Percentiles rank a stretch among this genome's conserved stretches.
These are phyloP conservation scores for Lordiphosa andalusiaca DNA, from an alignment of 2,888 invertebrate genomes.

Conservation along the genomic window DNA sequence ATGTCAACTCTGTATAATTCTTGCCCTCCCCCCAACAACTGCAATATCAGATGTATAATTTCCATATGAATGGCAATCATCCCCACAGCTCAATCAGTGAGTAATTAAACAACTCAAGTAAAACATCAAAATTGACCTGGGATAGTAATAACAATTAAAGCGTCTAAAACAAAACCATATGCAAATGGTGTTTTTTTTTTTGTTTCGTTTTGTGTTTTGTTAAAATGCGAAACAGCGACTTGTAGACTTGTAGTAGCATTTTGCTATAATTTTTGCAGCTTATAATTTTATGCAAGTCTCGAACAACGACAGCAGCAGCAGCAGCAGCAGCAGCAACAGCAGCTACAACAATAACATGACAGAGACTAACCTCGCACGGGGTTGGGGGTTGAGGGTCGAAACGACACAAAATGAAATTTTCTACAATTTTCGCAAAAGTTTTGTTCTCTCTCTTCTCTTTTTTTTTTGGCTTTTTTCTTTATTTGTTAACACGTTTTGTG, in stretches of 20 bases:
- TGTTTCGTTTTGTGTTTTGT: too few species aligned
- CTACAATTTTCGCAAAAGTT: conserved; percentile 22
- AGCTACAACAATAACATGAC: conserved; percentile 16
- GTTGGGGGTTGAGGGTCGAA: conserved; percentile 1
- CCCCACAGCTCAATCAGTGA: neutral
- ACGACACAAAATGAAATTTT: conserved; percentile 23
- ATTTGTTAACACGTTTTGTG: conserved; percentile 42
- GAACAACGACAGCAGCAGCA: conserved; percentile 18
- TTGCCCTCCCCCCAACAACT: conserved; percentile 1
- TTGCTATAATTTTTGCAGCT: conserved; percentile 37
- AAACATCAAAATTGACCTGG: conserved; percentile 35
- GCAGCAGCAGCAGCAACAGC: too few species aligned
- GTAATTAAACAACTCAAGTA: conserved; percentile 30
- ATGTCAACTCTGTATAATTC: too few species aligned
- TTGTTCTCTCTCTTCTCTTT: conserved; percentile 13
- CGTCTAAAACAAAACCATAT: conserved; percentile 34
- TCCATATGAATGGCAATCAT: conserved; percentile 18
- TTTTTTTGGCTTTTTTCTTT: conserved; percentile 18
- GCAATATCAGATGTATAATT: neutral
- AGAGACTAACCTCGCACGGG: conserved; percentile 30
- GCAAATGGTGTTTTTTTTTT: conserved; percentile 27
- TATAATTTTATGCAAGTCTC: conserved; percentile 53
- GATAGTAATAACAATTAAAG: conserved; percentile 38
- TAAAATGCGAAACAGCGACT: conserved; percentile 12
- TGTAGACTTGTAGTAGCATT: conserved; percentile 42